Evolutionary conservation across 1,140 invertebrate species (phyloP).

Genomic region (Cotesia typhae): DNA sequence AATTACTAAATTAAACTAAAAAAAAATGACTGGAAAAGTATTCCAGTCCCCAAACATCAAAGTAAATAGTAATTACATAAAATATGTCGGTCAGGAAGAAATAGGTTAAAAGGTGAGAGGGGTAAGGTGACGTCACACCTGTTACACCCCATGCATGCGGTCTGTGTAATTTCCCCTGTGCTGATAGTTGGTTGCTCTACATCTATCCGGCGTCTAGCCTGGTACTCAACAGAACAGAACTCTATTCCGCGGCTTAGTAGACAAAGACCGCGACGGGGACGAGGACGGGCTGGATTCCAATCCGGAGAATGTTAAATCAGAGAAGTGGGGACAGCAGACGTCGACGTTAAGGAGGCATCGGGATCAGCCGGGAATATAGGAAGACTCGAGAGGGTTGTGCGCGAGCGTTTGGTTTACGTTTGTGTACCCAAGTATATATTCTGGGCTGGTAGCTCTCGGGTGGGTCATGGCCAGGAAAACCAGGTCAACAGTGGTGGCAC

Average conservation of each 20-base stretch:
- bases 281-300: slow-evolving; percentile 15
- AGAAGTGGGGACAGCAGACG: slow-evolving; percentile 42
- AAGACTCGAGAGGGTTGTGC: slow-evolving; percentile 22
- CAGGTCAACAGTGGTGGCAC: slow-evolving; percentile 31
- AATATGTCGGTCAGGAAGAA: too few species aligned
- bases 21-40: too few species aligned
- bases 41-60: too few species aligned
- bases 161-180: too few species aligned
- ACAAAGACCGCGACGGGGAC: too few species aligned
- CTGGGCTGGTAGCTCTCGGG: slow-evolving; percentile 16
- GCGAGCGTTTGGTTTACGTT: slow-evolving; percentile 4
- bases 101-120: neutral
- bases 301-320: slow-evolving; percentile 27
- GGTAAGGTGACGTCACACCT: slow-evolving; percentile 60
- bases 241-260: too few species aligned
- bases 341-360: slow-evolving; percentile 12
- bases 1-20: too few species aligned
- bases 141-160: slow-evolving; percentile 52
- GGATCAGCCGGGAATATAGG: slow-evolving; percentile 14
- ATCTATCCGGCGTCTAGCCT: too few species aligned
- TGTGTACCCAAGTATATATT: slow-evolving; percentile 4
- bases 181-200: too few species aligned
- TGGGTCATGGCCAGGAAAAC: slow-evolving; percentile 38
- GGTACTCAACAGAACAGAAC: too few species aligned
- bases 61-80: too few species aligned